Evolutionary conservation across 1,140 invertebrate species (phyloP).

Genomic region (Fopius arisanus): DNA sequence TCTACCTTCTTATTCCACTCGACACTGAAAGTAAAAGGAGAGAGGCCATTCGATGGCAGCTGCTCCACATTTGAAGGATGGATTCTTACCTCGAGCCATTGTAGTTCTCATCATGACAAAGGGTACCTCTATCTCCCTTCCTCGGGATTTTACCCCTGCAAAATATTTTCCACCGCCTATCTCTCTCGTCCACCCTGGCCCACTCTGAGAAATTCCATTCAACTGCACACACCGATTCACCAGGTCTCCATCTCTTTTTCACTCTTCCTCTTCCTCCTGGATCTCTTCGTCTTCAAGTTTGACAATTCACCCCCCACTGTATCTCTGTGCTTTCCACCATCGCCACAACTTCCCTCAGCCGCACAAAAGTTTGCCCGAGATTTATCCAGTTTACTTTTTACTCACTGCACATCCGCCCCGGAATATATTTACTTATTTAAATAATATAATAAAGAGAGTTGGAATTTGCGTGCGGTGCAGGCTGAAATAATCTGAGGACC

Average conservation of each 20-base stretch:
- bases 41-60: slow-evolving; percentile 59
- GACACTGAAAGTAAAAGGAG: slow-evolving; percentile 36
- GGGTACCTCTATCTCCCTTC: slow-evolving; percentile 45
- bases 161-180: slow-evolving; percentile 6
- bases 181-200: neutral
- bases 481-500: too few species aligned
- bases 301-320: neutral
- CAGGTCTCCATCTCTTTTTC: neutral
- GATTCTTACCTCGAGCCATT: slow-evolving; percentile 57
- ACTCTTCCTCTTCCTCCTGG: neutral
- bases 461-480: too few species aligned
- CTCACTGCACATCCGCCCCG: neutral
- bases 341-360: neutral
- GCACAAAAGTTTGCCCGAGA: neutral
- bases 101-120: slow-evolving; percentile 53
- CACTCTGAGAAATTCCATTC: neutral
- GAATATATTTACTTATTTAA: neutral
- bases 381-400: neutral
- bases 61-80: slow-evolving; percentile 64
- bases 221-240: neutral
- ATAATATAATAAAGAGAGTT: too few species aligned
- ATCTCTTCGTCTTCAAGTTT: neutral
- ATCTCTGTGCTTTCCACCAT: neutral
- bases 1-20: slow-evolving; percentile 16
- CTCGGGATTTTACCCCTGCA: neutral